Evolutionary conservation across 2,113 vertebrate species (phyloP), one percentile per base, ranked within the genome.

Genomic region (Sciurus niger): DNA sequence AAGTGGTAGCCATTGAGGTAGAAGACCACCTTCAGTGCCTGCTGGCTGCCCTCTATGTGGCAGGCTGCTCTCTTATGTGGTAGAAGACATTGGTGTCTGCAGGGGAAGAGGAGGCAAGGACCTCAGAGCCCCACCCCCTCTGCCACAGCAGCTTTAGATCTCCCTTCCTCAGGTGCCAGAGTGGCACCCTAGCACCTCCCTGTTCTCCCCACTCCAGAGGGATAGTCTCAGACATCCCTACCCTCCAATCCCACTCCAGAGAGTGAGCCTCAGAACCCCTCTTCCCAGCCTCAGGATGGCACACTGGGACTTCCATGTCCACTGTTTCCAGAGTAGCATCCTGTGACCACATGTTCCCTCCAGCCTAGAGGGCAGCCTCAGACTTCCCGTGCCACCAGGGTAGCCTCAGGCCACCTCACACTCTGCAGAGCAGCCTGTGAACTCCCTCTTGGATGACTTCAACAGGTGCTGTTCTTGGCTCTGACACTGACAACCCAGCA

Each of bases 41-140:
- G 99, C n/a, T 99, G 99, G 96, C 99, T 99, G 98, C 99, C 99
- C 98, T 99, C 99, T n/a, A n/a, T n/a, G n/a, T n/a, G n/a, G n/a
- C n/a, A n/a, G n/a, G n/a, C n/a, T n/a, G n/a, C n/a, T n/a, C n/a
- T n/a, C n/a, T n/a, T 0, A 99, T 99, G 90, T 40, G 40, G 40
- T 99, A 99, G 97, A 98, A 99, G 95, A 99, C 98, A 0, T 99
- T 98, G 60, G 98, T 99, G 98, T 99, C 99, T 99, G 98, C 8
- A 63, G 67, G 89, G 89, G 55, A 93, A 34, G 14, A 0, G 46
- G 60, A 0, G 55, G 24, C 46, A 0, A 34, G 20, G 48, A 28
- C 34, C n/a, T 48, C 74, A 17, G 12, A 18, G 20, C 6, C 53
- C 68, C 58, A 16, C 53, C n/a, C 30, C 17, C 24, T n/a, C 6